These are phyloP conservation scores for Lepetodrilus schrolli DNA, from an alignment of 2,888 invertebrate genomes.

Conservation along the genomic window DNA sequence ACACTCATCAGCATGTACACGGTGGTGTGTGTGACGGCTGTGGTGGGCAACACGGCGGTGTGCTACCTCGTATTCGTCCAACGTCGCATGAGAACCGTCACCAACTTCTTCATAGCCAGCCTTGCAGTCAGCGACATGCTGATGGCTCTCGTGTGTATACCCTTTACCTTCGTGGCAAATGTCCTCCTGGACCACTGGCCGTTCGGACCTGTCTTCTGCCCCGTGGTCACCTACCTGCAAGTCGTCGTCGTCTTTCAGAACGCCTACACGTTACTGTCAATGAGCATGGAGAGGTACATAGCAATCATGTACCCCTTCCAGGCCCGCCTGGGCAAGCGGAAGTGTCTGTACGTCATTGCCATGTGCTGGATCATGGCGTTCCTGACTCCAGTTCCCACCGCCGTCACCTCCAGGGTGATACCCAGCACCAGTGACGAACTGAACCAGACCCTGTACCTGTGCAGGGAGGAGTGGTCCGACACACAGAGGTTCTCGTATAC, in stretches of 20 bases:
- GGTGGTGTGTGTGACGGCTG: conserved; percentile 37
- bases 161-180: conserved; percentile 82
- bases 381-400: conserved; percentile 87
- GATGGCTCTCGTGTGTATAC: conserved; percentile 75
- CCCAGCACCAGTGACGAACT: not conserved
- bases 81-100: conserved; percentile 91
- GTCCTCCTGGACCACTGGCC: conserved; percentile 89
- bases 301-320: conserved; percentile 91
- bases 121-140: conserved; percentile 74
- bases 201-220: conserved; percentile 88
- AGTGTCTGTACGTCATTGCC: conserved; percentile 82
- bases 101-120: conserved; percentile 81
- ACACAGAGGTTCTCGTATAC: conserved; percentile 78
- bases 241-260: conserved; percentile 79
- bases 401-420: conserved; percentile 80
- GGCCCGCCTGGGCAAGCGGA: conserved; percentile 85
- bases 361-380: conserved; percentile 86
- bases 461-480: conserved; percentile 44
- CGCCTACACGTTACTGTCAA: conserved; percentile 91
- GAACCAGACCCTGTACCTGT: conserved; percentile 37
- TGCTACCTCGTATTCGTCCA: conserved; percentile 77
- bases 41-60: conserved; percentile 43
- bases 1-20: conserved; percentile 31
- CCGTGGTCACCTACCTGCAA: conserved; percentile 87
- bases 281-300: conserved; percentile 92